phyloP scores from a whole-genome alignment of 2,113 vertebrate genomes.

The Trachemys scripta region DNA sequence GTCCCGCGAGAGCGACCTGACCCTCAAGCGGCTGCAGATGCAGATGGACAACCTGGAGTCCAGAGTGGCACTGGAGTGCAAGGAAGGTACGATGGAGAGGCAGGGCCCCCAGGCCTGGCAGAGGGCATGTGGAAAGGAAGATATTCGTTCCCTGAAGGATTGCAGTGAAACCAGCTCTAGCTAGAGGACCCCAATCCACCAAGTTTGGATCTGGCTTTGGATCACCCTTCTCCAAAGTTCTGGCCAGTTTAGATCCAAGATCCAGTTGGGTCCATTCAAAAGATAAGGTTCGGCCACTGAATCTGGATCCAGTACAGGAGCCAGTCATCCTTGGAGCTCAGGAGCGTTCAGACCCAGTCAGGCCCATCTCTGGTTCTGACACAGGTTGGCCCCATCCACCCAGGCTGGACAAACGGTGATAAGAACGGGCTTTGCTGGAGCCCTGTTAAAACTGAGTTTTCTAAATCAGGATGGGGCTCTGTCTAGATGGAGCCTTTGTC shows the following conservation, averaged over 20 bases:
- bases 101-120: too few relatives aligned
- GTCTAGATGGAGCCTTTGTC: not conserved
- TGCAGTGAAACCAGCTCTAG: not conserved
- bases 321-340: not conserved
- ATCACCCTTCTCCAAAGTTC: not conserved
- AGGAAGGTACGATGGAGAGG: slow-evolving; percentile 87
- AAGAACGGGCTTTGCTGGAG: not conserved
- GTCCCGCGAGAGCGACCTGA: slow-evolving; percentile 96
- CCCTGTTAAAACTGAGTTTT: not conserved
- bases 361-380: not conserved
- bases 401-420: not conserved
- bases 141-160: not conserved
- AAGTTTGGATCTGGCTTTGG: not conserved
- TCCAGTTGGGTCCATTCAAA: not conserved
- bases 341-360: rapidly evolving
- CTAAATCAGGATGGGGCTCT: not conserved
- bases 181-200: not conserved
- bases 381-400: not conserved
- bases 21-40: slow-evolving; percentile 97
- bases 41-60: slow-evolving; percentile 99
- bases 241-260: not conserved
- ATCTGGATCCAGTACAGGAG: not conserved
- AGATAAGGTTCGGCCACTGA: not conserved
- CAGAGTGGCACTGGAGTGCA: slow-evolving; percentile 97
- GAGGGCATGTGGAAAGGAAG: not conserved